Evolutionary conservation across 1,140 invertebrate species (phyloP).

Genomic region (Rhyacophila brunnea): DNA sequence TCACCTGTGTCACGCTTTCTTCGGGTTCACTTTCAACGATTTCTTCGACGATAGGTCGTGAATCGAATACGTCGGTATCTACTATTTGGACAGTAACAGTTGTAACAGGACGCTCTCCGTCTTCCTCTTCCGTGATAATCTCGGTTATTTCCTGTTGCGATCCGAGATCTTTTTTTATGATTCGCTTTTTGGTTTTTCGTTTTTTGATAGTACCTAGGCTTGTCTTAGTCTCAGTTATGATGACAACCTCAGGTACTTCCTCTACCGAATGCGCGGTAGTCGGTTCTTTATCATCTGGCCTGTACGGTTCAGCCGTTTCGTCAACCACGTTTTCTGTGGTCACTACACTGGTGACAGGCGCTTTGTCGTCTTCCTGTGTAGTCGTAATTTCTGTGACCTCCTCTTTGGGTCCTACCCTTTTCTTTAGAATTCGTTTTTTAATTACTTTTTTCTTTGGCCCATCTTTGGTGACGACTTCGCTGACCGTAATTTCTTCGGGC

Average conservation of each 20-base stretch:
- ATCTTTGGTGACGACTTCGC: slow-evolving; percentile 41
- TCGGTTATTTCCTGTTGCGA: slow-evolving; percentile 42
- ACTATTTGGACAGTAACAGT: slow-evolving; percentile 47
- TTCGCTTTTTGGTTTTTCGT: slow-evolving; percentile 36
- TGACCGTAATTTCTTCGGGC: slow-evolving; percentile 38
- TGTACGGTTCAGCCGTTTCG: slow-evolving; percentile 13
- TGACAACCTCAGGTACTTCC: slow-evolving; percentile 43
- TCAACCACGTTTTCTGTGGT: slow-evolving; percentile 19
- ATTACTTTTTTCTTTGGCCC: slow-evolving; percentile 40
- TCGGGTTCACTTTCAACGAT: slow-evolving; percentile 26
- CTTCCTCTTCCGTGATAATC: slow-evolving; percentile 44
- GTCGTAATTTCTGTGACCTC: slow-evolving; percentile 41
- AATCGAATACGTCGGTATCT: slow-evolving; percentile 42
- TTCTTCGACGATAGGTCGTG: slow-evolving; percentile 32
- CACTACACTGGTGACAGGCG: slow-evolving; percentile 24
- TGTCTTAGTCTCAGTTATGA: slow-evolving; percentile 44
- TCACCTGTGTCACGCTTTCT: slow-evolving; percentile 16
- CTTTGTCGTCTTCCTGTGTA: slow-evolving; percentile 36
- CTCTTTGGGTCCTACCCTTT: slow-evolving; percentile 40
- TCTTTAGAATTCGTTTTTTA: slow-evolving; percentile 41
- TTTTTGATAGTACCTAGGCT: slow-evolving; percentile 35
- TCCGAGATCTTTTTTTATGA: slow-evolving; percentile 40
- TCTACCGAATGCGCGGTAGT: slow-evolving; percentile 25
- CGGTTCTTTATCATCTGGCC: slow-evolving; percentile 12
- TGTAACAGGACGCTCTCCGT: slow-evolving; percentile 40